Percentiles rank a stretch among this genome's conserved stretches.
Conservation (phyloP, 2,113 vertebrate genomes). For the Lampris megalopsis region DNA sequence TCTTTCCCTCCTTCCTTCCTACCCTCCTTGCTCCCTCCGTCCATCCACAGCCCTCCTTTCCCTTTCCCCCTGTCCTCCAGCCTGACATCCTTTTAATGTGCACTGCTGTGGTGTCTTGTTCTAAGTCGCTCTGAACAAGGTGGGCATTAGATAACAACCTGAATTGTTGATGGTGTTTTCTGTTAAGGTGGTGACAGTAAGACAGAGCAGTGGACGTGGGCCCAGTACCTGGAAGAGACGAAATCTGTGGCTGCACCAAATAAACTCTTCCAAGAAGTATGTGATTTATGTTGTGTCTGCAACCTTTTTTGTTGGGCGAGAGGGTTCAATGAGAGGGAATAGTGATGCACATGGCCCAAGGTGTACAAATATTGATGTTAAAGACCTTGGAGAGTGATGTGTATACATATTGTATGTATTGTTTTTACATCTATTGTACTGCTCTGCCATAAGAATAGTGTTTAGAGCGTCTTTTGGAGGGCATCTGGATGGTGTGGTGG, state of each 20-base stretch:
- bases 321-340: too few species aligned
- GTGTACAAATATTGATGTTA: too few species aligned
- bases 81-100: not conserved
- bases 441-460: too few species aligned
- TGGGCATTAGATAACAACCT: not conserved
- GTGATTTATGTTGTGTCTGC: not conserved
- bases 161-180: slow-evolving; percentile 31
- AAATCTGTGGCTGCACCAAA: slow-evolving; percentile 91
- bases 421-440: too few species aligned
- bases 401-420: too few species aligned
- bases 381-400: too few species aligned
- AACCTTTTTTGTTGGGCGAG: not conserved
- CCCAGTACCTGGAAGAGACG: slow-evolving; percentile 91
- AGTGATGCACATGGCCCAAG: too few species aligned
- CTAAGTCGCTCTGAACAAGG: not conserved
- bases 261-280: slow-evolving; percentile 95
- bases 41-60: not conserved
- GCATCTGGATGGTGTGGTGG: too few species aligned
- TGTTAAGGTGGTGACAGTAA: slow-evolving; percentile 85
- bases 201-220: slow-evolving; percentile 94
- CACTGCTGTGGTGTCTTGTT: not conserved
- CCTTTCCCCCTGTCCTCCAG: not conserved
- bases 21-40: not conserved
- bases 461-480: too few species aligned
- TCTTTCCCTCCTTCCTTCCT: not conserved